Base-by-base conservation (phyloP, 1,140 invertebrate genomes). In the Gonioctena quinquepunctata region DNA sequence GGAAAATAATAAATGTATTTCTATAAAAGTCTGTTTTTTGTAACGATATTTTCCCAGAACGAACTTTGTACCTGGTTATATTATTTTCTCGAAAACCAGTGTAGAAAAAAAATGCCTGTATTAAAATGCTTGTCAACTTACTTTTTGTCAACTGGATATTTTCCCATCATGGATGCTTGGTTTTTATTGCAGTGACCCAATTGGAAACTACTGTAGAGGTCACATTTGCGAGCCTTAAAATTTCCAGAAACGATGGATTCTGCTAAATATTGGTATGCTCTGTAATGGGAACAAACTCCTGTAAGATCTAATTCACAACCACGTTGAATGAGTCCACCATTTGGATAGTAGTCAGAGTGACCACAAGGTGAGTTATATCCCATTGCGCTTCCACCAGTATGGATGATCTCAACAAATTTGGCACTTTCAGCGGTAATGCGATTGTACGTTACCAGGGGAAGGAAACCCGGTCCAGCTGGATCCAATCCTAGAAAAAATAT, bases 321-420 rank as follows among this genome's bases (percentile, higher is more conserved):
- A 5, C 90, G 89, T 77, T 94, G 92, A 8, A 82, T 75, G 1
- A 81, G 82, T 3, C 89, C 90, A 28, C 90, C 90, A 77, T 92
- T 92, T 11, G 89, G 89, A 79, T 89, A 92, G 77, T 92, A 93
- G 81, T 93, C 91, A 42, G 87, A 89, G 76, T 91, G 87, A 2
- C 90, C 90, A 61, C 90, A 78, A 0, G 88, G 86, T 1, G 85
- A 86, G 26, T 81, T 80, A 73, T 90, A 89, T 3, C 88, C 90
- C 25, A 91, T 83, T 67, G 86, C 63, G 68, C 86, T 81, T 75
- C 83, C 86, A 74, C 90, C 88, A 0, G 89, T 88, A 76, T 92
- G 90, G 33, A 92, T 86, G 0, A 89, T 84, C 70, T 90, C 88
- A 0, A 91, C 89, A 72, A 89, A 89, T 3, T 78, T 63, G 0